These are phyloP conservation scores for Erythrocercus mccallii DNA, from an alignment of 2,113 vertebrate genomes.

Conservation along the genomic window DNA sequence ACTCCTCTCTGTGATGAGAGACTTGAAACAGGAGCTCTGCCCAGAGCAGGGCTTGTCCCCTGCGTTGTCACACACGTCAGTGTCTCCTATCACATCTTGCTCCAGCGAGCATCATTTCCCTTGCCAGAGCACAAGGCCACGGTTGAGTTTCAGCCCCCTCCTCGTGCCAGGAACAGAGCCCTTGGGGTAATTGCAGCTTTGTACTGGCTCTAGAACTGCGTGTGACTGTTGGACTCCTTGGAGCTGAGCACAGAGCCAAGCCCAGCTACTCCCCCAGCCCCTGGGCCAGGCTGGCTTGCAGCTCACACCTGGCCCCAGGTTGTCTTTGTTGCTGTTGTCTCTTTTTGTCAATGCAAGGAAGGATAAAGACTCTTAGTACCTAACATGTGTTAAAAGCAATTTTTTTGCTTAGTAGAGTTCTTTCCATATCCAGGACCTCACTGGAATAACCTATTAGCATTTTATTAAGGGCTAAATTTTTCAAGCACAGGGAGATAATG, in stretches of 20 bases:
- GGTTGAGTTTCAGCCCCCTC: background rate
- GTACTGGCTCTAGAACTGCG: background rate
- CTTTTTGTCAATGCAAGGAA: background rate
- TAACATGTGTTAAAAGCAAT: background rate
- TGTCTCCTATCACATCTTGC: background rate
- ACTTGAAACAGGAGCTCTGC: conserved; percentile 41
- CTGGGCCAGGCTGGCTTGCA: background rate
- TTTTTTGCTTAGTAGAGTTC: background rate
- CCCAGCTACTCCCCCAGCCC: background rate
- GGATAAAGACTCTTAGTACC: background rate
- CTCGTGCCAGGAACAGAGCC: background rate
- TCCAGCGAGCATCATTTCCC: background rate
- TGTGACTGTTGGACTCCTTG: background rate
- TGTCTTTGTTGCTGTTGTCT: background rate
- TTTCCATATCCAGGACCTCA: background rate
- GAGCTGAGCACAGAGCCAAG: background rate
- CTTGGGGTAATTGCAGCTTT: background rate
- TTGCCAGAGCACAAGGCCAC: background rate
- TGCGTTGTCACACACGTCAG: background rate
- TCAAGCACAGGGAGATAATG: background rate
- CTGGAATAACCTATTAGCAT: background rate
- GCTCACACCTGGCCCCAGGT: background rate
- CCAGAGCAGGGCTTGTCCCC: background rate
- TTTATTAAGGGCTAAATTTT: background rate
- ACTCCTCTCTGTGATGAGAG: conserved; percentile 7